Conservation (phyloP, 2,113 vertebrate genomes). For the Sterrhoptilus dennistouni region DNA sequence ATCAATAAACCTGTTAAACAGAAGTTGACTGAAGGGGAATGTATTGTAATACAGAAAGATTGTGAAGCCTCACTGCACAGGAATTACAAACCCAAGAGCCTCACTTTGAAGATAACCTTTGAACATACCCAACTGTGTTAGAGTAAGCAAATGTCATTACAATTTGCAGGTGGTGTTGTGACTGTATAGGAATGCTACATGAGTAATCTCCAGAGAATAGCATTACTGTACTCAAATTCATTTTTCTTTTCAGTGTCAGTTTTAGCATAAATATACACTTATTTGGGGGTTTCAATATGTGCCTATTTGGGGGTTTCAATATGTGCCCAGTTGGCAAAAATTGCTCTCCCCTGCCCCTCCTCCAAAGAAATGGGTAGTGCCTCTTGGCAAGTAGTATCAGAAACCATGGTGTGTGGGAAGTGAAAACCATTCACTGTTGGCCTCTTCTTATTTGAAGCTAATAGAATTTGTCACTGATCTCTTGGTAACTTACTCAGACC, state of each 20-base stretch:
- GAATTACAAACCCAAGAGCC: background rate
- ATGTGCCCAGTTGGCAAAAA: background rate
- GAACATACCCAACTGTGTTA: background rate
- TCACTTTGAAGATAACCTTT: background rate
- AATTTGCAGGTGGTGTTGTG: background rate
- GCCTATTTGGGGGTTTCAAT: background rate
- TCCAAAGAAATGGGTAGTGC: background rate
- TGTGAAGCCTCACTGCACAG: background rate
- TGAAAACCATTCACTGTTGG: background rate
- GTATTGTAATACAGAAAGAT: background rate
- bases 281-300: background rate
- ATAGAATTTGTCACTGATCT: background rate
- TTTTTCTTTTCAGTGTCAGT: background rate
- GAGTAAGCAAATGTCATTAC: background rate
- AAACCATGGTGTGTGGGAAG: background rate
- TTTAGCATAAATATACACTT: background rate
- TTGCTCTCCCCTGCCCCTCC: background rate
- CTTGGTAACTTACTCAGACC: background rate
- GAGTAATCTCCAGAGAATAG: background rate
- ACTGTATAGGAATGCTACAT: background rate
- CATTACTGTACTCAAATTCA: background rate
- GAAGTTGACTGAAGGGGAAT: background rate
- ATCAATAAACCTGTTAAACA: background rate
- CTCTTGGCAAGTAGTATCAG: background rate
- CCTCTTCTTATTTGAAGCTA: background rate